Evolutionary conservation across 2,113 vertebrate genomes (phyloP), one percentile per base, ranked within the genome.

Genomic region (Polypterus bichir): DNA sequence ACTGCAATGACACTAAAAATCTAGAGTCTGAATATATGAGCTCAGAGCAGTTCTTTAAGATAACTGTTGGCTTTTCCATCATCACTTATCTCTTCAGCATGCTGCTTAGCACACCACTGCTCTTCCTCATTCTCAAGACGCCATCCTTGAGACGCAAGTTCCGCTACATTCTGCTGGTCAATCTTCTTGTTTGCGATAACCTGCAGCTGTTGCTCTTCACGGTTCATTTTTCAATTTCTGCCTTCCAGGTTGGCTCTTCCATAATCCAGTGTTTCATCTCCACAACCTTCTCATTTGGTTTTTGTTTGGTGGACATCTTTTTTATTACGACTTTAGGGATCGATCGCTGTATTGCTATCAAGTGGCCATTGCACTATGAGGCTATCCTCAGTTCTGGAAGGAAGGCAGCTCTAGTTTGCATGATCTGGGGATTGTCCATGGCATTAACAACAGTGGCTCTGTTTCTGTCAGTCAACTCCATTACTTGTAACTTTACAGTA

Each of bases 291-390:
- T 44, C 44, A 48, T 59, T 69, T 61, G 54, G 57, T 55, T 72
- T 62, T 59, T 68, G 49, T 52, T 3, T 71, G 68, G 72, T 70
- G 61, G 64, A 69, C 9, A 63, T 72, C 48, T 62, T 74, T 44
- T 63, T 73, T 44, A 72, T 63, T 49, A 56, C 70, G 0, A 60
- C 70, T 9, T 62, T 73, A 62, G 63, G 68, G 6, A 64, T 73
- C 49, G 74, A 72, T 52, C 56, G 66, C 47, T 66, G 63, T 8
- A 59, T 70, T 11, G 70, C 71, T 4, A 60, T 76, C 57, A 70
- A 65, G 63, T 76, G 68, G 68, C 70, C 71, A 51, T 60, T 76
- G 46, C 66, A 5, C 48, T 69, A 68, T 44, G 64, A 70, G 44
- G 62, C 64, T 47, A 4, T 70, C 54, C 60, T 68, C 44, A 49